Conservation (phyloP, 2,113 vertebrate genomes). For the Paramisgurnus dabryanus region DNA sequence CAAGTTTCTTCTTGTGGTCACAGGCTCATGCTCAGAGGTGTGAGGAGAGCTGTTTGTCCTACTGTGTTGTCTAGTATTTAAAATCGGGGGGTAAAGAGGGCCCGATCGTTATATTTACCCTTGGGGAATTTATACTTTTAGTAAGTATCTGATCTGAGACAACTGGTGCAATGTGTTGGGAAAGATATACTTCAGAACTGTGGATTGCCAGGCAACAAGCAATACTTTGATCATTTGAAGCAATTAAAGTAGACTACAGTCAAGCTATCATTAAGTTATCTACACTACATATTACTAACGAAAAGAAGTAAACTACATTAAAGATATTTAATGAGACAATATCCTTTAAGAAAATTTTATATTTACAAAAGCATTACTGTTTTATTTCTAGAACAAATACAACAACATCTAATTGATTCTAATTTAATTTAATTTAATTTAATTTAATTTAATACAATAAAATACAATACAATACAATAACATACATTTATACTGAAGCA, state of each 20-base stretch:
- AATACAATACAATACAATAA: too few species aligned
- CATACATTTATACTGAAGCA: too few species aligned
- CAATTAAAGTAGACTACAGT: neutral
- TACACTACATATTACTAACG: neutral
- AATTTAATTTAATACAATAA: too few species aligned
- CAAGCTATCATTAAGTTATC: neutral
- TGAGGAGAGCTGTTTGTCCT: conserved; percentile 19
- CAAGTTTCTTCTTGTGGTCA: conserved; percentile 67
- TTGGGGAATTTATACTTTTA: neutral
- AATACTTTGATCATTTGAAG: neutral
- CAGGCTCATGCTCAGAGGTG: conserved; percentile 44
- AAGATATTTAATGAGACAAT: neutral
- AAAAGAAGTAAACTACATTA: neutral
- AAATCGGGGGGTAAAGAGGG: neutral
- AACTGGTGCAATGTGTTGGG: neutral
- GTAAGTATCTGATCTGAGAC: neutral
- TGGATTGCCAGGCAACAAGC: neutral
- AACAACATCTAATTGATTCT: too few species aligned
- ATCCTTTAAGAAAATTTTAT: too few species aligned
- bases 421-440: too few species aligned
- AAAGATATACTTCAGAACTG: neutral
- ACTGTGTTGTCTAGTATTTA: conserved; percentile 22
- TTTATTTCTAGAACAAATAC: too few species aligned
- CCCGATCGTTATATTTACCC: conserved; percentile 1
- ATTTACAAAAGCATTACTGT: too few species aligned